These are phyloP conservation scores for Mobula birostris DNA, from an alignment of 2,113 vertebrate genomes.

Conservation along the genomic window DNA sequence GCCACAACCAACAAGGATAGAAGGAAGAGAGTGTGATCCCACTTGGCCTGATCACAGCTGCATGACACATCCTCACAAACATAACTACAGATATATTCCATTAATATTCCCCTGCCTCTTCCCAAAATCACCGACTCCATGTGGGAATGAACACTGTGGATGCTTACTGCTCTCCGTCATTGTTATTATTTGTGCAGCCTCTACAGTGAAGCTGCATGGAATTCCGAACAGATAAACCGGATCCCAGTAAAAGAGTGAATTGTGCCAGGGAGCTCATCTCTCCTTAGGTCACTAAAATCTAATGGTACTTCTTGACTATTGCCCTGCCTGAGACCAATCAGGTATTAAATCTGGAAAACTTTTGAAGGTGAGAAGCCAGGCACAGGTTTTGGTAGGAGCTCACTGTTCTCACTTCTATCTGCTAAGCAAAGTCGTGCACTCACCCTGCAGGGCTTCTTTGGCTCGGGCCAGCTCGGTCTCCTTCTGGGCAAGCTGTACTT, in stretches of 20 bases:
- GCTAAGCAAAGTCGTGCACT: slow-evolving; percentile 39
- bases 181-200: not conserved
- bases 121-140: not conserved
- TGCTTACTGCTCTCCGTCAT: not conserved
- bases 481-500: slow-evolving; percentile 90
- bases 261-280: not conserved
- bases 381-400: not conserved
- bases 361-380: not conserved
- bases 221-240: not conserved
- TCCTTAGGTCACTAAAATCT: not conserved
- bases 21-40: too few relatives aligned
- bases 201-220: not conserved
- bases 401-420: not conserved
- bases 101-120: not conserved
- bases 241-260: not conserved
- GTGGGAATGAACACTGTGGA: not conserved
- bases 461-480: slow-evolving; percentile 89
- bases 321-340: not conserved
- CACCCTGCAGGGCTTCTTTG: slow-evolving; percentile 92
- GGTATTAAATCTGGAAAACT: not conserved
- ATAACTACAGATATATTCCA: too few relatives aligned
- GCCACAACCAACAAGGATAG: too few relatives aligned
- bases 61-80: not conserved
- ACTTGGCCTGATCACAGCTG: not conserved
- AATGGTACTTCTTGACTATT: not conserved